phyloP scores from a whole-genome alignment of 2,113 vertebrate species.

The Capra hircus region DNA sequence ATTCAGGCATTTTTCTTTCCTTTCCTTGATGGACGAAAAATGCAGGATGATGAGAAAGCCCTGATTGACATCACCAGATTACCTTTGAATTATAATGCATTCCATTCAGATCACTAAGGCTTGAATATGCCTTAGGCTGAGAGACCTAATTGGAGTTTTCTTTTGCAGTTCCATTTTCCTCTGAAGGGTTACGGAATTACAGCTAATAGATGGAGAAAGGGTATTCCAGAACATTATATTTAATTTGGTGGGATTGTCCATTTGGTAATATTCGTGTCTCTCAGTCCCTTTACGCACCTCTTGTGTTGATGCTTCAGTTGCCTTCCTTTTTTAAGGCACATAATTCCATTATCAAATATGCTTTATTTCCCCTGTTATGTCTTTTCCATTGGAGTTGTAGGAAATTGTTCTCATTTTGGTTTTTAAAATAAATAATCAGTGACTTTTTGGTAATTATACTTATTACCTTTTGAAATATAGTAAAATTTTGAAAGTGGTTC shows the following conservation, averaged over 20 bases:
- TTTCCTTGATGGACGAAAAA: conserved; percentile 66
- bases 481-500: not conserved
- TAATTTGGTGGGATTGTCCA: conserved; percentile 34
- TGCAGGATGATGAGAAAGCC: conserved; percentile 52
- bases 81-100: conserved; percentile 50
- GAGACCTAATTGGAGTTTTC: conserved; percentile 35
- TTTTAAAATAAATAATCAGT: not conserved
- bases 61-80: conserved; percentile 47
- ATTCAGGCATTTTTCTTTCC: conserved; percentile 59
- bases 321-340: not conserved
- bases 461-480: not conserved
- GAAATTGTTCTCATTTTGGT: not conserved
- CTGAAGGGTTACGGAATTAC: conserved; percentile 29
- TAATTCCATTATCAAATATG: not conserved
- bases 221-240: conserved; percentile 27
- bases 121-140: conserved; percentile 19
- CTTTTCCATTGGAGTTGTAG: not conserved
- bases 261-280: conserved; percentile 28
- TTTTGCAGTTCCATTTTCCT: conserved; percentile 44
- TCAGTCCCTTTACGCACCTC: not conserved
- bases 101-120: not conserved
- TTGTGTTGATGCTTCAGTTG: not conserved
- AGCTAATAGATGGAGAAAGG: conserved; percentile 41
- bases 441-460: not conserved
- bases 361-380: not conserved